Percentiles rank a stretch among this genome's conserved stretches.
These are phyloP conservation scores for Lasioglossum zephyrum DNA, from an alignment of 2,888 invertebrate genomes.

Conservation along the genomic window DNA sequence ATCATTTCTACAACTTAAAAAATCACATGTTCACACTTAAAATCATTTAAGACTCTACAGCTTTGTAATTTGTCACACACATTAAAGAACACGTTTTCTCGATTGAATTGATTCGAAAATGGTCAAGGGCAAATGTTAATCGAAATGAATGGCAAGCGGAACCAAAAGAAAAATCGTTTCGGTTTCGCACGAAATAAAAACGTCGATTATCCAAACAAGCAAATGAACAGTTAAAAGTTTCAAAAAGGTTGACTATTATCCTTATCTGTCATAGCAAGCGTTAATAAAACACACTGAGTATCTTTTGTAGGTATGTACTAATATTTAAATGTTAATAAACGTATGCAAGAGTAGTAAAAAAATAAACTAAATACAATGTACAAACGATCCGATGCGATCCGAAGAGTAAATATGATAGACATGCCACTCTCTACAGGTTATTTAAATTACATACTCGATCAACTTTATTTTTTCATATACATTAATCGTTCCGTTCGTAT, in stretches of 20 bases:
- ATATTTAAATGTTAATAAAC: not conserved
- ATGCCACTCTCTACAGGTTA: constrained; percentile 16
- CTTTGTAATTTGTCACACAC: constrained; percentile 5
- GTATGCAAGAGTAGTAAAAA: not conserved
- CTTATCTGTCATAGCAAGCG: not conserved
- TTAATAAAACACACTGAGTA: not conserved
- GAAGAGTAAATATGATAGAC: not conserved
- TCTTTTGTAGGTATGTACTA: not conserved
- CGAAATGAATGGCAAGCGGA: constrained; percentile 14
- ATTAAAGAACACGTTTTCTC: not conserved
- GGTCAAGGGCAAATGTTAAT: not conserved
- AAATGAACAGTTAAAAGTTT: not conserved
- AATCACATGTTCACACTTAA: constrained; percentile 7
- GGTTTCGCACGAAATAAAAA: constrained; percentile 19
- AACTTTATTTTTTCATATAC: constrained; percentile 30
- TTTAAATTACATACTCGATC: constrained; percentile 28
- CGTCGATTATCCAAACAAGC: constrained; percentile 54
- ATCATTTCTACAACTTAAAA: constrained; percentile 3
- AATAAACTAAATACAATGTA: not conserved
- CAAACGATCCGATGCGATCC: not conserved
- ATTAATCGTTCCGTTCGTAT: constrained; percentile 34
- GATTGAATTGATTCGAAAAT: not conserved
- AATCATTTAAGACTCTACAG: not conserved
- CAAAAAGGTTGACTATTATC: not conserved
- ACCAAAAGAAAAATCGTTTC: constrained; percentile 1